phyloP scores from a whole-genome alignment of 1,140 invertebrate species.

The Eueides isabella region DNA sequence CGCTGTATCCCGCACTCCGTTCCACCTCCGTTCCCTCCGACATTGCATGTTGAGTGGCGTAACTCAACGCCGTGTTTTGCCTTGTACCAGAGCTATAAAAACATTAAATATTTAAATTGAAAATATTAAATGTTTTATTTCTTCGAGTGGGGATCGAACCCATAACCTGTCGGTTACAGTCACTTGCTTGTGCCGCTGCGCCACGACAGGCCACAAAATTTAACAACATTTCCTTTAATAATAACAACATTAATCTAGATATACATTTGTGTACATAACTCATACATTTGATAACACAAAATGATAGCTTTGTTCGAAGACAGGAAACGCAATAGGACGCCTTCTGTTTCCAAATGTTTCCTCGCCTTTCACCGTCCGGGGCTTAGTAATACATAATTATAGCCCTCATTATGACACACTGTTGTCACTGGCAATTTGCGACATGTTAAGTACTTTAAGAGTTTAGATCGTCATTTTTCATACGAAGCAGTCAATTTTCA shows the following conservation, averaged over 20 bases:
- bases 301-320: constrained; percentile 31
- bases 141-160: too few species aligned
- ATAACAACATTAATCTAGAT: neutral
- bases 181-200: too few species aligned
- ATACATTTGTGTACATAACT: neutral
- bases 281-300: constrained; percentile 11
- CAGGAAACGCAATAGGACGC: constrained; percentile 32
- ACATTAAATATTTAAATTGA: too few species aligned
- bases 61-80: too few species aligned
- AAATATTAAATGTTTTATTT: too few species aligned
- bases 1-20: too few species aligned
- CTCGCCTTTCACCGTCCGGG: constrained; percentile 31
- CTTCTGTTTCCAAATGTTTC: constrained; percentile 37
- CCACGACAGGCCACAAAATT: too few species aligned
- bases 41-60: too few species aligned
- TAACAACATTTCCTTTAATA: neutral
- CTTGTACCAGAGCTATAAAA: too few species aligned
- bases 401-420: constrained; percentile 48
- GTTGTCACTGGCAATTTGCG: constrained; percentile 44
- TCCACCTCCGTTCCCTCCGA: too few species aligned
- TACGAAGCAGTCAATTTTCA: neutral
- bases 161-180: too few species aligned
- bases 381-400: constrained; percentile 55
- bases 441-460: constrained; percentile 26
- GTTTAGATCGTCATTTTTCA: constrained; percentile 15